phyloP scores from a whole-genome alignment of 2,888 invertebrate genomes.

The Yponomeuta plumbellus region DNA sequence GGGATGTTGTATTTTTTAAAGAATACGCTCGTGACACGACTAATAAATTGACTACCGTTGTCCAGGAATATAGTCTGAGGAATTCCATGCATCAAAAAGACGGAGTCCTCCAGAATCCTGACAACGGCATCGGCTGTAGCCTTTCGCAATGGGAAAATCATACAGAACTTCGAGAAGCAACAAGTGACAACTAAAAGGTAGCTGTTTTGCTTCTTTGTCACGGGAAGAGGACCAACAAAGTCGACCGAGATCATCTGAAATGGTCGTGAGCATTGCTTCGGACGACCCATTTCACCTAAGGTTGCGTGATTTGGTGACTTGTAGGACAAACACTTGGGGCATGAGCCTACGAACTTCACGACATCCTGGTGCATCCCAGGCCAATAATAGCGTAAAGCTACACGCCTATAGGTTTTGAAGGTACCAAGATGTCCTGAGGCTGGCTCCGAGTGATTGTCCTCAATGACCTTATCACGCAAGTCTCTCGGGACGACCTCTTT shows the following conservation, averaged over 20 bases:
- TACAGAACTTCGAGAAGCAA: slow-evolving; percentile 28
- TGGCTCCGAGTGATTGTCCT: slow-evolving; percentile 21
- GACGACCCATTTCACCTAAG: slow-evolving; percentile 27
- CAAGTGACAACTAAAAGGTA: slow-evolving; percentile 26
- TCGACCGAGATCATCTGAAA: slow-evolving; percentile 28
- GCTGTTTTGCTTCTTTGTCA: slow-evolving; percentile 20
- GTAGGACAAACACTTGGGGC: slow-evolving; percentile 23
- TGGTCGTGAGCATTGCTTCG: slow-evolving; percentile 26
- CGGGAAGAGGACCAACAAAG: slow-evolving; percentile 28
- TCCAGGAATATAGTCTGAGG: too few species aligned
- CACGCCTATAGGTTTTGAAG: slow-evolving; percentile 27
- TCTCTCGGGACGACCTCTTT: slow-evolving; percentile 25
- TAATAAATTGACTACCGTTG: slow-evolving; percentile 16
- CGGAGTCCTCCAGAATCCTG: slow-evolving; percentile 11
- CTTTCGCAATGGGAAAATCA: slow-evolving; percentile 22
- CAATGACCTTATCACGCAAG: slow-evolving; percentile 16
- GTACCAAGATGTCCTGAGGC: slow-evolving; percentile 26
- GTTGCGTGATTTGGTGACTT: slow-evolving; percentile 22
- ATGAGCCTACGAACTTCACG: slow-evolving; percentile 20
- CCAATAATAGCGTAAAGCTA: slow-evolving; percentile 25
- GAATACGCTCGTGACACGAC: too few species aligned
- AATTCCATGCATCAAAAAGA: slow-evolving; percentile 17
- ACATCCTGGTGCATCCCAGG: slow-evolving; percentile 26
- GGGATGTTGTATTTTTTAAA: too few species aligned
- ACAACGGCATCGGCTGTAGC: slow-evolving; percentile 21